These are phyloP conservation scores for Scaptomyza parva DNA, from an alignment of 2,888 invertebrate species.

Conservation along the genomic window DNA sequence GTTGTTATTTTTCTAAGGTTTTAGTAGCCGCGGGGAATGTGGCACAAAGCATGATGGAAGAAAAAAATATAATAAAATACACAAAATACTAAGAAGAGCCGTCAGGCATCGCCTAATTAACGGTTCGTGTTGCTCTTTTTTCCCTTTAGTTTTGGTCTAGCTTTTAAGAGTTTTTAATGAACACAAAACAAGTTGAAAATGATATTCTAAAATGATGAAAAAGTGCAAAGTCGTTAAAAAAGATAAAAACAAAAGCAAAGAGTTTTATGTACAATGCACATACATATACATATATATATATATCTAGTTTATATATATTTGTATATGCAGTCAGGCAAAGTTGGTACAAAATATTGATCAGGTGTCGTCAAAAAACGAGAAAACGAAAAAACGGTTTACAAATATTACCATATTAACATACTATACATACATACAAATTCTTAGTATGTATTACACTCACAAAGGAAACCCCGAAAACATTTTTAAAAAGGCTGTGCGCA, in stretches of 20 bases:
- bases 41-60: background rate
- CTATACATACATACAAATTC: slow-evolving; percentile 1
- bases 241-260: slow-evolving; percentile 4
- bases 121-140: slow-evolving; percentile 15
- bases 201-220: slow-evolving; percentile 33
- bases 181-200: slow-evolving; percentile 34
- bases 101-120: slow-evolving; percentile 24
- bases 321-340: slow-evolving; percentile 43
- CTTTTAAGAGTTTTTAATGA: slow-evolving; percentile 36
- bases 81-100: slow-evolving; percentile 11
- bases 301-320: slow-evolving; percentile 6
- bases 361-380: slow-evolving; percentile 64
- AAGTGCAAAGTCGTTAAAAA: slow-evolving; percentile 24
- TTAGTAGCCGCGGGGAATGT: slow-evolving; percentile 9
- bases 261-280: slow-evolving; percentile 14
- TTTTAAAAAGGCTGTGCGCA: slow-evolving; percentile 73
- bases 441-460: slow-evolving; percentile 21
- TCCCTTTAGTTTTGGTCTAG: slow-evolving; percentile 26
- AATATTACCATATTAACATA: slow-evolving; percentile 29
- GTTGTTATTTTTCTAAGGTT: slow-evolving; percentile 35
- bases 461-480: slow-evolving; percentile 39
- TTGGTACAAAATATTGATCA: slow-evolving; percentile 76
- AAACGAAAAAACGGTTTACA: slow-evolving; percentile 50
- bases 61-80: slow-evolving; percentile 6
- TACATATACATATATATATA: slow-evolving; percentile 18